A percentile compares a stretch with the other conserved stretches of the same genome.
These are phyloP conservation scores for Agonopterix arenella DNA, from an alignment of 2,888 invertebrate species.

Conservation along the genomic window DNA sequence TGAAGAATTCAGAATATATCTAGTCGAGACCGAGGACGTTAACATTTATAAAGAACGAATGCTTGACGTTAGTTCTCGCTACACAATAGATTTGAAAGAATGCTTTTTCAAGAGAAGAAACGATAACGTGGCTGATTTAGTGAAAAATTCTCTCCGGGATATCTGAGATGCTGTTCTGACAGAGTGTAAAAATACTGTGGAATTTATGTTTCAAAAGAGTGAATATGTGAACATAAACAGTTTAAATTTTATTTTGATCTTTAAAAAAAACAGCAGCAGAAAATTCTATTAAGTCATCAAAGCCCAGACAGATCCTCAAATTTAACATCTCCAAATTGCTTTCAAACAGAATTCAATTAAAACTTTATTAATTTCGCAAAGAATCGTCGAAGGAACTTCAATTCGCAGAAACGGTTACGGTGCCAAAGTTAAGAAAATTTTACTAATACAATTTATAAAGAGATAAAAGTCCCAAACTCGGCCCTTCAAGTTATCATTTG, in stretches of 20 bases:
- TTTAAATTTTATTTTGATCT: not conserved
- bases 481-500: slow-evolving; percentile 5
- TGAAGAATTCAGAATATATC: slow-evolving; percentile 7
- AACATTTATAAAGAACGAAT: not conserved
- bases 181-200: slow-evolving; percentile 32
- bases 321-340: slow-evolving; percentile 56
- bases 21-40: not conserved
- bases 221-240: slow-evolving; percentile 25
- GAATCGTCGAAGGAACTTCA: slow-evolving; percentile 55
- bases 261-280: not conserved
- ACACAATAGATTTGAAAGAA: slow-evolving; percentile 12
- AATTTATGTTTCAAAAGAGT: slow-evolving; percentile 39
- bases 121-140: slow-evolving; percentile 31
- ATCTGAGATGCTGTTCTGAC: slow-evolving; percentile 38
- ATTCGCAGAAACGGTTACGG: slow-evolving; percentile 58
- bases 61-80: not conserved
- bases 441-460: slow-evolving; percentile 61
- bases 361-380: slow-evolving; percentile 71
- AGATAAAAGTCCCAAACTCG: slow-evolving; percentile 40
- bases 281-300: slow-evolving; percentile 22
- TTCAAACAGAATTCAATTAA: slow-evolving; percentile 67
- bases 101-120: slow-evolving; percentile 1
- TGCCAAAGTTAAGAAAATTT: slow-evolving; percentile 53
- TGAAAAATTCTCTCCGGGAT: slow-evolving; percentile 35
- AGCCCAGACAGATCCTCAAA: slow-evolving; percentile 21